Conservation (phyloP, 2,113 vertebrate genomes). For the Abramis brama region DNA sequence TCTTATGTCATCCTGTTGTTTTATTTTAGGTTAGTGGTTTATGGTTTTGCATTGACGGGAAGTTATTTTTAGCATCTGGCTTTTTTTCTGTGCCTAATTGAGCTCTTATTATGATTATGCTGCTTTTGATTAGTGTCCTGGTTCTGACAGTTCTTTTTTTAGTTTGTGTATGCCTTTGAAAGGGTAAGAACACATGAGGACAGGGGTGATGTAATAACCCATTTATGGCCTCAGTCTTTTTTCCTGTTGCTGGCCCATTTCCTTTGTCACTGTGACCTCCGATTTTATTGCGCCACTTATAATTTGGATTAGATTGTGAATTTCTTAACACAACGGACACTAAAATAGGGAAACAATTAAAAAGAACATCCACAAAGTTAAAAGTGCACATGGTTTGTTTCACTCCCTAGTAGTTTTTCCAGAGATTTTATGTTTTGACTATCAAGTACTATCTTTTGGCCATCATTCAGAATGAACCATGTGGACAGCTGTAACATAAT, state of each 20-base stretch:
- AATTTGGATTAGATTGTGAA: neutral
- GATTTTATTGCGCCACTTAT: neutral
- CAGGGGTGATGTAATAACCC: slow-evolving; percentile 12
- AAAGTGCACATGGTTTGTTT: neutral
- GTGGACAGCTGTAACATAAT: neutral
- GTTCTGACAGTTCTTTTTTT: slow-evolving; percentile 44
- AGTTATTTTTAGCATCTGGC: slow-evolving; percentile 43
- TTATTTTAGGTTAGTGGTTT: neutral
- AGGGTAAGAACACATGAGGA: slow-evolving; percentile 17
- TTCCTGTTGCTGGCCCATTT: neutral
- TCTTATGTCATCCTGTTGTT: neutral
- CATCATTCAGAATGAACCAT: neutral
- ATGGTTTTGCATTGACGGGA: neutral
- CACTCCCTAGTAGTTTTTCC: neutral
- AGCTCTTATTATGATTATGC: slow-evolving; percentile 21
- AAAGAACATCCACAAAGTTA: neutral
- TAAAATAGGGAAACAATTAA: too few species aligned
- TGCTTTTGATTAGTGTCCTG: slow-evolving; percentile 25
- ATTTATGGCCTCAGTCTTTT: neutral
- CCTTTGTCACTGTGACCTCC: neutral
- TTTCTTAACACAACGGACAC: neutral
- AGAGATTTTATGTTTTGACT: neutral
- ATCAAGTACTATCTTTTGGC: neutral
- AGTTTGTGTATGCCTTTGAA: slow-evolving; percentile 2
- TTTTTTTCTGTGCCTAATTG: slow-evolving; percentile 33